Evolutionary conservation across 2,888 invertebrate genomes (phyloP).

Genomic region (Congeria kusceri): DNA sequence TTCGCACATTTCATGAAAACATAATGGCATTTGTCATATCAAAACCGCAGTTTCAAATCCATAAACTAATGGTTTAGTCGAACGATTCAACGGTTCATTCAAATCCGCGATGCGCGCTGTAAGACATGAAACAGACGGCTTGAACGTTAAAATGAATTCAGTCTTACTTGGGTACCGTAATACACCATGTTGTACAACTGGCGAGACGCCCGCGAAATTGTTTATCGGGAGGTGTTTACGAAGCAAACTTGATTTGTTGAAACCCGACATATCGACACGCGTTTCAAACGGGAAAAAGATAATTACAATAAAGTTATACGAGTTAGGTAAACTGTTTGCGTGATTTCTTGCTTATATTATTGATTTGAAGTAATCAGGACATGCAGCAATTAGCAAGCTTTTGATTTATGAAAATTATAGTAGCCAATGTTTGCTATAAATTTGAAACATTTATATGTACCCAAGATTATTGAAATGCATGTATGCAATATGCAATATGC

Average conservation of each 20-base stretch:
- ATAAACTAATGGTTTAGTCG: constrained; percentile 55
- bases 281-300: not conserved
- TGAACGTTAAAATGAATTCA: constrained; percentile 31
- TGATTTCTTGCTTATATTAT: too few relatives aligned
- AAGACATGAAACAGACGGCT: not conserved
- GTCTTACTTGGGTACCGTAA: constrained; percentile 42
- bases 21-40: constrained; percentile 59
- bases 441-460: too few relatives aligned
- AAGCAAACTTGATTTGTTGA: constrained; percentile 9
- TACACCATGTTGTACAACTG: constrained; percentile 38
- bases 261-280: not conserved
- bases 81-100: constrained; percentile 59
- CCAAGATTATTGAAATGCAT: too few relatives aligned
- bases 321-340: too few relatives aligned
- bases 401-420: too few relatives aligned
- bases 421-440: too few relatives aligned
- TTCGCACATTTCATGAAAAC: constrained; percentile 42
- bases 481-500: too few relatives aligned
- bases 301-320: too few relatives aligned
- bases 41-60: constrained; percentile 51
- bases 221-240: constrained; percentile 50
- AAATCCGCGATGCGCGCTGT: constrained; percentile 31
- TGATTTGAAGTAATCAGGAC: too few relatives aligned
- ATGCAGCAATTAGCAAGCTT: too few relatives aligned
- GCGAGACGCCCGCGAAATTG: constrained; percentile 49